phyloP scores from a whole-genome alignment of 2,888 invertebrate genomes.

The Epistrophella euchroma region DNA sequence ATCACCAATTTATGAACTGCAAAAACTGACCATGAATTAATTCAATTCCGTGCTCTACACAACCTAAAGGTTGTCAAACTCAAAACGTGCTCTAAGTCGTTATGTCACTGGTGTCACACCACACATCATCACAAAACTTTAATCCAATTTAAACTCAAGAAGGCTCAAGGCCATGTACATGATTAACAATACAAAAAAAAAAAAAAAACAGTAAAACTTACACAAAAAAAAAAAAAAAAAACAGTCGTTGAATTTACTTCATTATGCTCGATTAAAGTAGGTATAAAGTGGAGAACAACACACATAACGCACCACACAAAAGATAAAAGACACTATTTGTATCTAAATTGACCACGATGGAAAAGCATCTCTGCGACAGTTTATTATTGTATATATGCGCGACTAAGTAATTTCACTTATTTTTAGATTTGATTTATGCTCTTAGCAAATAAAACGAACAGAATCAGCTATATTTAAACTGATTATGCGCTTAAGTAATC shows the following conservation, averaged over 20 bases:
- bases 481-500: slow-evolving; percentile 44
- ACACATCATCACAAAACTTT: slow-evolving; percentile 42
- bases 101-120: slow-evolving; percentile 54
- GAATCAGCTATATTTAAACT: slow-evolving; percentile 40
- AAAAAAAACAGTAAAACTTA: slow-evolving; percentile 17
- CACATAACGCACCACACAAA: slow-evolving; percentile 40
- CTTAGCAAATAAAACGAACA: slow-evolving; percentile 10
- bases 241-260: slow-evolving; percentile 47
- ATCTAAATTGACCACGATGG: slow-evolving; percentile 66
- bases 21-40: slow-evolving; percentile 39
- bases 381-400: slow-evolving; percentile 51
- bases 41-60: slow-evolving; percentile 27
- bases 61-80: slow-evolving; percentile 59
- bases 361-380: slow-evolving; percentile 67
- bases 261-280: slow-evolving; percentile 40
- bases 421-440: slow-evolving; percentile 75
- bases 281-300: slow-evolving; percentile 14
- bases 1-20: slow-evolving; percentile 7
- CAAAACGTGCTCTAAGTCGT: slow-evolving; percentile 43
- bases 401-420: slow-evolving; percentile 70
- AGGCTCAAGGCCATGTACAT: slow-evolving; percentile 46
- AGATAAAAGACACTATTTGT: slow-evolving; percentile 45
- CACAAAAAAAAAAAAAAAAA: background rate
- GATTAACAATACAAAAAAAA: slow-evolving; percentile 36
- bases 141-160: slow-evolving; percentile 57